phyloP scores from a whole-genome alignment of 2,113 vertebrate genomes.

The Myotis yumanensis region DNA sequence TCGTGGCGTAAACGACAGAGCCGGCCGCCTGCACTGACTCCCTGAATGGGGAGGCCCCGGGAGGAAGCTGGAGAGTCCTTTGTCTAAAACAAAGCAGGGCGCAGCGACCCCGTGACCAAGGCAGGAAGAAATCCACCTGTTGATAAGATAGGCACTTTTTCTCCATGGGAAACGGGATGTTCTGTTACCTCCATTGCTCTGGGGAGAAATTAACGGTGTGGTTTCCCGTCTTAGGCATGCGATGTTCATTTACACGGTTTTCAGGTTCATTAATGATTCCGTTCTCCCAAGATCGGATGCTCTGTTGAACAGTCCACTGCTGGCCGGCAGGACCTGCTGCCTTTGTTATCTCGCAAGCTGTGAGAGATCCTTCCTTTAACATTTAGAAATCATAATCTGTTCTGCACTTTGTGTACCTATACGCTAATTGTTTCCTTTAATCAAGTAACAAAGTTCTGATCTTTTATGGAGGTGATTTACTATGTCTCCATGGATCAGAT shows the following conservation, averaged over 20 bases:
- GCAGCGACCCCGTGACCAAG: neutral
- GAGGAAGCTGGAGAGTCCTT: conserved; percentile 3
- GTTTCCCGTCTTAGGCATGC: conserved; percentile 6
- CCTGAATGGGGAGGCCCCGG: neutral
- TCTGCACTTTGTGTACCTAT: neutral
- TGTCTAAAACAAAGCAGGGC: conserved; percentile 53
- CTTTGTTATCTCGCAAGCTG: neutral
- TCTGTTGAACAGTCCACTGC: neutral
- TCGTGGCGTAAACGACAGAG: neutral
- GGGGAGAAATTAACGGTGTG: neutral
- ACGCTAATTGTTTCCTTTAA: neutral
- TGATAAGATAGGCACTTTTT: conserved; percentile 6
- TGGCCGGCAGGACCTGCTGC: neutral
- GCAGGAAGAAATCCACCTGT: conserved; percentile 61
- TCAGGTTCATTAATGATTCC: conserved; percentile 38
- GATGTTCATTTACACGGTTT: conserved; percentile 21
- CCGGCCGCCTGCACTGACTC: neutral
- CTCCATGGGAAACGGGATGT: neutral
- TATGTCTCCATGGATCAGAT: neutral
- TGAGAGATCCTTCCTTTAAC: neutral
- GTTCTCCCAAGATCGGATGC: neutral
- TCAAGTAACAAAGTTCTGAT: neutral
- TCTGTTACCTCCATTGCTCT: neutral
- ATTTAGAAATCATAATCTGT: neutral
- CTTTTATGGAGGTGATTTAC: neutral